Base-by-base conservation (phyloP, 1,140 invertebrate species). In the Lasaia peninsularis region DNA sequence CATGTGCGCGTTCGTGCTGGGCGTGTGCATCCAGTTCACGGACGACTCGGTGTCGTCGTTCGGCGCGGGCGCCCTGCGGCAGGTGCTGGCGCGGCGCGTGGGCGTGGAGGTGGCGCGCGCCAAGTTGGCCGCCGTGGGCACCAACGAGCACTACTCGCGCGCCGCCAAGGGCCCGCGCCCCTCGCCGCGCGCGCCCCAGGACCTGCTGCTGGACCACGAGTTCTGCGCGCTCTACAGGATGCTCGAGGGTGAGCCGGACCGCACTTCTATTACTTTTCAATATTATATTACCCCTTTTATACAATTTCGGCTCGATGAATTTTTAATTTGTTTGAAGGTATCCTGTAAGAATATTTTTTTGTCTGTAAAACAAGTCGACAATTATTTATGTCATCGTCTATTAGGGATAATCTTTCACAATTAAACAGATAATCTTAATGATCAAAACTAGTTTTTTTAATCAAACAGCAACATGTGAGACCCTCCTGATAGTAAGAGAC, bases 181-280 rank as follows among this genome's bases (percentile, higher is more conserved):
- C 91, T 32, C 94, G 93, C 34, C 10, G 95, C 94, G 11, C 78
- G 88, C 93, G 62, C 89, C 96, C 5, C 90, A 89, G 9, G 96
- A 99, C 65, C 90, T 99, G 14, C 89, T 98, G 20, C 92, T 99
- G 52, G 98, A 99, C 86, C 97, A 97, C 86, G 96, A 99, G 84
- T 99, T 99, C 90, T 98, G 97, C 74, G 93, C 93, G 73, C 86
- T 98, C 9, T 96, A 96, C 68, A 97, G 96, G 89, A 91, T 90
- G 8, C 78, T 95, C 20, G 95, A 96, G 91, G 91, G 93, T 93
- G 69, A 78, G 78, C 35, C 24, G 8, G 0, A 40, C 35, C 14
- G 11, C 9, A 28, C 24, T 28, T 2, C 0, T 5, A 28, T 28
- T n/a, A n/a, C n/a, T n/a, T n/a, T n/a, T n/a, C n/a, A n/a, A 31